Evolutionary conservation across 2,113 vertebrate genomes (phyloP).

Genomic region (Haliaeetus leucogaster): DNA sequence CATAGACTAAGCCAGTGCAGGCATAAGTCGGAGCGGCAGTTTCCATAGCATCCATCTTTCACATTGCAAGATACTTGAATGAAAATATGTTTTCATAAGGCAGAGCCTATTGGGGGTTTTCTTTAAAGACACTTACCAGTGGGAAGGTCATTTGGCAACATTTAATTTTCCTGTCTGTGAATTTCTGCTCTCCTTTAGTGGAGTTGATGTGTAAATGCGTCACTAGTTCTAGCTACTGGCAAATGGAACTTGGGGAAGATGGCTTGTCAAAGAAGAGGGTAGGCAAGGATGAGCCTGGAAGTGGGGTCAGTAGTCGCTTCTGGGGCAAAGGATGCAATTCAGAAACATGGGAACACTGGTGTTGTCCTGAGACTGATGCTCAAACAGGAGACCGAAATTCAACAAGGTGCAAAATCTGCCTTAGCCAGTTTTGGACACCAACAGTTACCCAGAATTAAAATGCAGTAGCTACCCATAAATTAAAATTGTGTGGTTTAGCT

Average conservation of each 20-base stretch:
- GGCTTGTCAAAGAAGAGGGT: neutral
- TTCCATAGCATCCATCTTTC: neutral
- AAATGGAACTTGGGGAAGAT: neutral
- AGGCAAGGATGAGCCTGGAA: neutral
- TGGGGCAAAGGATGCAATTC: neutral
- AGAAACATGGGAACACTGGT: fast-evolving
- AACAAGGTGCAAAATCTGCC: neutral
- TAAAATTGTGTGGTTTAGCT: neutral
- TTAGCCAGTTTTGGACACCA: neutral
- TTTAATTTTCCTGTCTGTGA: neutral
- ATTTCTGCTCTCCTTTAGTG: neutral
- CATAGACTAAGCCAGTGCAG: neutral
- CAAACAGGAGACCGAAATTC: fast-evolving
- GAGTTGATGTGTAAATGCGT: neutral
- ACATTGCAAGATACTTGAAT: neutral
- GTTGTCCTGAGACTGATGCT: neutral
- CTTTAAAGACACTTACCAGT: neutral
- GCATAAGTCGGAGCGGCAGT: neutral
- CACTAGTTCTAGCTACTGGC: neutral
- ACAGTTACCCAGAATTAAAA: neutral
- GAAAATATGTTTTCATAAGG: neutral
- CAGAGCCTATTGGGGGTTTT: neutral
- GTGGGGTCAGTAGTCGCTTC: neutral
- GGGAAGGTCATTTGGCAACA: neutral
- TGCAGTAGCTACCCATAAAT: neutral